These are phyloP conservation scores for Ecdyonurus torrentis DNA, from an alignment of 2,888 invertebrate genomes.

Conservation along the genomic window DNA sequence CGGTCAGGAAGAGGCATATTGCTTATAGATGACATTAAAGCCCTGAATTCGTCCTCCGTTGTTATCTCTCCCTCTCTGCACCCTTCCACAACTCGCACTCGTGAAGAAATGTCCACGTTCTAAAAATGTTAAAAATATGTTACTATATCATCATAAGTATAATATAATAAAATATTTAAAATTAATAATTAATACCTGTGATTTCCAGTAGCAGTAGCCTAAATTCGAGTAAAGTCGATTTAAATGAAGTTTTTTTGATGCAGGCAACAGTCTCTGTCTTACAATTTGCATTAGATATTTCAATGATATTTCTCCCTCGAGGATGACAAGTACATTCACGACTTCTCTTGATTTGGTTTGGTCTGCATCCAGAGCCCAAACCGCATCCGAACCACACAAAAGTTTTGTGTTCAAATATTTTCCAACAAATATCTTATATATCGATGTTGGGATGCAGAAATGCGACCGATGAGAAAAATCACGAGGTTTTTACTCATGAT, in stretches of 20 bases:
- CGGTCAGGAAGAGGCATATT: constrained; percentile 28
- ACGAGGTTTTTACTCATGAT: too few relatives aligned
- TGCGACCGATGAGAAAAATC: too few relatives aligned
- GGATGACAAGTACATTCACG: constrained; percentile 31
- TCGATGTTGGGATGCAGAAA: too few relatives aligned
- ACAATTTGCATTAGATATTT: constrained; percentile 13
- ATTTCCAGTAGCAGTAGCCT: constrained; percentile 36
- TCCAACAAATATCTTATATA: too few relatives aligned
- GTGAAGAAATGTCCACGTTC: neutral
- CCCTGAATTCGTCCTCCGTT: constrained; percentile 23
- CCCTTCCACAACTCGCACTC: constrained; percentile 16
- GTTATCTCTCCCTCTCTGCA: constrained; percentile 15
- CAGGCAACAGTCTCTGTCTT: constrained; percentile 13
- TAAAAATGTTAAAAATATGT: neutral
- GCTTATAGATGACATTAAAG: constrained; percentile 25
- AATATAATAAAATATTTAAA: neutral
- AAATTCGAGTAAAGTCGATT: constrained; percentile 25
- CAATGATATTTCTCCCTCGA: constrained; percentile 23
- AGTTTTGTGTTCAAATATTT: too few relatives aligned
- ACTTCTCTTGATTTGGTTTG: constrained; percentile 26
- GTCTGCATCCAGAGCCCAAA: constrained; percentile 35
- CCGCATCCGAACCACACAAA: constrained; percentile 29
- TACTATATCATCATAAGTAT: neutral
- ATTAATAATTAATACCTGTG: too few relatives aligned
- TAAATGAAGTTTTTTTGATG: constrained; percentile 28